These are phyloP conservation scores for Ostrea denselamellosa DNA, from an alignment of 1,140 invertebrate genomes.

Conservation along the genomic window DNA sequence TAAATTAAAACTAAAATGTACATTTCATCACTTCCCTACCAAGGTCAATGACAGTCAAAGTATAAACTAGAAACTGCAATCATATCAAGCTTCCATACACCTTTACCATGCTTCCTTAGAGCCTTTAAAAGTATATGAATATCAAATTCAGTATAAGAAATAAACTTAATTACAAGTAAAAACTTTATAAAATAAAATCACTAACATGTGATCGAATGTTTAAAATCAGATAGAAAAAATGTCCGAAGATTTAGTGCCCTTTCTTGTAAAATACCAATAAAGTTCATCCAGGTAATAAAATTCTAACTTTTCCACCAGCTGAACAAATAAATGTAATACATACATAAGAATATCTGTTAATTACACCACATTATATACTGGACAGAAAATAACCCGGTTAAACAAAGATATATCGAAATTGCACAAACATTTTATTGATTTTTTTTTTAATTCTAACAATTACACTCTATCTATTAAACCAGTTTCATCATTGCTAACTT, in stretches of 20 bases:
- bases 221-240: neutral
- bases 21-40: neutral
- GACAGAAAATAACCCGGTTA: neutral
- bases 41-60: neutral
- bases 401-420: neutral
- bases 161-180: neutral
- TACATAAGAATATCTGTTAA: neutral
- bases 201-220: too few relatives aligned
- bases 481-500: conserved; percentile 57
- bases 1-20: conserved; percentile 26
- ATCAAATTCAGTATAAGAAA: neutral
- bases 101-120: neutral
- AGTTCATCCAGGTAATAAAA: neutral
- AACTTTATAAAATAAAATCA: neutral
- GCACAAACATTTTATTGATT: neutral
- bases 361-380: neutral
- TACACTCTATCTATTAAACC: conserved; percentile 46
- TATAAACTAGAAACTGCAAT: neutral
- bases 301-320: neutral
- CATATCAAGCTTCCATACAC: neutral
- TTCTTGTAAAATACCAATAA: neutral
- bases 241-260: neutral
- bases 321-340: neutral
- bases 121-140: neutral
- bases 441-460: neutral